Evolutionary conservation across 30 jellyfish, hydroid and myxozoan genomes (phyloP).

Genomic region (Rhopilema esculentum): DNA sequence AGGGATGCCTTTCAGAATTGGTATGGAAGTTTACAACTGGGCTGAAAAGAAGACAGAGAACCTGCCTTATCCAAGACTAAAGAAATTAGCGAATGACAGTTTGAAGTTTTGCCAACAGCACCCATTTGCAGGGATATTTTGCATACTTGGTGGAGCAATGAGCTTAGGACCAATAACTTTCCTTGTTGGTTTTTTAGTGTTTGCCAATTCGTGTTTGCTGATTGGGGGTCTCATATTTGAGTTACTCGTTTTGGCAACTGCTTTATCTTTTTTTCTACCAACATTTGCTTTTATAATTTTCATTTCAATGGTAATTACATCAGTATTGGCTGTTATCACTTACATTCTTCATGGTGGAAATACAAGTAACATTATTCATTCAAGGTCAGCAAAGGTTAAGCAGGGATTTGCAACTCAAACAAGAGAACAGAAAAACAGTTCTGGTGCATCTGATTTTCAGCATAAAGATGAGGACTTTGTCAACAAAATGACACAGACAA

Average conservation of each 20-base stretch:
- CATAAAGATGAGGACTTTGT: slow-evolving; percentile 1
- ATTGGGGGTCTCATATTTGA: slow-evolving; percentile 9
- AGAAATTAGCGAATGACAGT: not conserved
- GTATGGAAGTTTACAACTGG: slow-evolving; percentile 29
- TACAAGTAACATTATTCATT: not conserved
- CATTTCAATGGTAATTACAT: slow-evolving; percentile 9
- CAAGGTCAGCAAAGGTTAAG: not conserved
- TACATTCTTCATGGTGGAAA: not conserved
- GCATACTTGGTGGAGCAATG: not conserved
- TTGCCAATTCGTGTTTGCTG: slow-evolving; percentile 36
- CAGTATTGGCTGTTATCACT: not conserved
- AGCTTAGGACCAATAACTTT: slow-evolving; percentile 32
- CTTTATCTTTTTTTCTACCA: slow-evolving; percentile 25
- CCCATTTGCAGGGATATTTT: slow-evolving; percentile 25
- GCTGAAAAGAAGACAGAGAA: slow-evolving; percentile 8
- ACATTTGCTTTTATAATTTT: not conserved
- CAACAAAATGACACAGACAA: slow-evolving; percentile 46
- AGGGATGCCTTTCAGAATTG: slow-evolving; percentile 27
- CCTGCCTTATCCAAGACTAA: slow-evolving; percentile 1
- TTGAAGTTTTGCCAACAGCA: slow-evolving; percentile 28
- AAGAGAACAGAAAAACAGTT: no score
- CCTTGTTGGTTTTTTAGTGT: slow-evolving; percentile 16
- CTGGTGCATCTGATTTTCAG: not conserved
- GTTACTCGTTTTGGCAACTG: slow-evolving; percentile 14
- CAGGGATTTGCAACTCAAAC: not conserved